phyloP scores from a whole-genome alignment of 1,140 invertebrate genomes.

The Drosophila sechellia region DNA sequence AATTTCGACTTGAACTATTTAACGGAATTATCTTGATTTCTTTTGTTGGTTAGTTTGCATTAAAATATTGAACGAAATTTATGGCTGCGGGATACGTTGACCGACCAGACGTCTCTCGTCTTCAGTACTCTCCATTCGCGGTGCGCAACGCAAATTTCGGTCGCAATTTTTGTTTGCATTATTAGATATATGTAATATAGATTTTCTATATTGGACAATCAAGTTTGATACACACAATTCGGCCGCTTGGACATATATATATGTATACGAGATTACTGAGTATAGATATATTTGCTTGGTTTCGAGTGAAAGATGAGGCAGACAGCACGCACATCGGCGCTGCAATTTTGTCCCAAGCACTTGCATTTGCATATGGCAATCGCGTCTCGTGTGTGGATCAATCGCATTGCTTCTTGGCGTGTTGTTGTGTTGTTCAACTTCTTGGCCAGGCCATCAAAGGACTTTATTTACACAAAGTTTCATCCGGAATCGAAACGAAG shows the following conservation, averaged over 20 bases:
- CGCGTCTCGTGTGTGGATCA: conserved; percentile 74
- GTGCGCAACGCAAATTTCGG: conserved; percentile 76
- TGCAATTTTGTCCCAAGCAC: conserved; percentile 51
- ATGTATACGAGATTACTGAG: conserved; percentile 35
- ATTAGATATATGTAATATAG: conserved; percentile 20
- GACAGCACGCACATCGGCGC: conserved; percentile 5
- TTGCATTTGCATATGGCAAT: conserved; percentile 25
- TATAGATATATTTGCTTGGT: conserved; percentile 43
- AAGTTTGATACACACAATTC: conserved; percentile 83
- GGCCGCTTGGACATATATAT: conserved; percentile 59
- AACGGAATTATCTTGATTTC: conserved; percentile 55
- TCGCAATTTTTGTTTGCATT: conserved; percentile 66
- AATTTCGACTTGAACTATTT: conserved; percentile 26
- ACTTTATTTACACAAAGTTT: conserved; percentile 84
- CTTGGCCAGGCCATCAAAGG: conserved; percentile 66
- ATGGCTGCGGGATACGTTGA: conserved; percentile 37
- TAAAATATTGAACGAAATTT: conserved; percentile 76
- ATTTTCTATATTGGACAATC: conserved; percentile 50
- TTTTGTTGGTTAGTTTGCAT: conserved; percentile 52
- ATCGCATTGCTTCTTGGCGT: conserved; percentile 73
- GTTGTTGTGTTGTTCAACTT: conserved; percentile 40
- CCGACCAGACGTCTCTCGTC: conserved; percentile 15
- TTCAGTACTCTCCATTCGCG: conserved; percentile 46
- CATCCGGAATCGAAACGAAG: conserved; percentile 20
- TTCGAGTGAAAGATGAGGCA: conserved; percentile 34